A percentile compares a stretch with the other conserved stretches of the same genome.
Conservation (phyloP, 1,140 invertebrate species). For the Scaptodrosophila lebanonensis region DNA sequence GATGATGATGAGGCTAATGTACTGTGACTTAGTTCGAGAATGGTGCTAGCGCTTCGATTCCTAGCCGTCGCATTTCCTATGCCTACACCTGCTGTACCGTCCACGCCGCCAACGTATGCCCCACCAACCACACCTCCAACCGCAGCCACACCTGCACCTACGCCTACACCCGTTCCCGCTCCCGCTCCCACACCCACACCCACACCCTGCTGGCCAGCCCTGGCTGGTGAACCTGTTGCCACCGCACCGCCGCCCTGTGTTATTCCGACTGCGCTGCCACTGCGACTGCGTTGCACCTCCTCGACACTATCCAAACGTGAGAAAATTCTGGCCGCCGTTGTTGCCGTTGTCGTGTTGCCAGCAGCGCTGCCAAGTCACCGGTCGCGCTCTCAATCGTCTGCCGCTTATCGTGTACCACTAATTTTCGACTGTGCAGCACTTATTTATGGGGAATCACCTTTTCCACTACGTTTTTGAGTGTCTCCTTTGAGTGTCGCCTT, state of each 20-base stretch:
- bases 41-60: constrained; percentile 62
- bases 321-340: constrained; percentile 76
- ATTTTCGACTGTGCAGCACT: too few relatives aligned
- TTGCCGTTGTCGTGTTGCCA: constrained; percentile 66
- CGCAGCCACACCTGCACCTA: constrained; percentile 11
- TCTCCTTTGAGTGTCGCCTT: constrained; percentile 2
- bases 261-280: constrained; percentile 74
- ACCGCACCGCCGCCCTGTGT: constrained; percentile 44
- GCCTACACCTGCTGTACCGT: constrained; percentile 8
- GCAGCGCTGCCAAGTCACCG: constrained; percentile 15
- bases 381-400: too few relatives aligned
- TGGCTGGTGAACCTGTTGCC: constrained; percentile 65
- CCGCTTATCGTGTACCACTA: too few relatives aligned
- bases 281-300: constrained; percentile 72
- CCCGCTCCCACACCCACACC: constrained; percentile 31
- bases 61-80: constrained; percentile 28
- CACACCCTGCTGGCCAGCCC: constrained; percentile 53
- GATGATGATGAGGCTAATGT: constrained; percentile 8
- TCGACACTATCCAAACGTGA: constrained; percentile 75
- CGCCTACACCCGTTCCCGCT: constrained; percentile 22
- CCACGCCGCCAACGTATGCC: constrained; percentile 34
- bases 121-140: constrained; percentile 7
- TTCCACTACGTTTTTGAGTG: constrained; percentile 7
- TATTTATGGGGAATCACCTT: too few relatives aligned
- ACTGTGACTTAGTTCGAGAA: constrained; percentile 49